Percentiles rank a stretch among this genome's conserved stretches.
These are phyloP conservation scores for Leucopternis melanops DNA, from an alignment of 2,113 vertebrate species.

Conservation along the genomic window DNA sequence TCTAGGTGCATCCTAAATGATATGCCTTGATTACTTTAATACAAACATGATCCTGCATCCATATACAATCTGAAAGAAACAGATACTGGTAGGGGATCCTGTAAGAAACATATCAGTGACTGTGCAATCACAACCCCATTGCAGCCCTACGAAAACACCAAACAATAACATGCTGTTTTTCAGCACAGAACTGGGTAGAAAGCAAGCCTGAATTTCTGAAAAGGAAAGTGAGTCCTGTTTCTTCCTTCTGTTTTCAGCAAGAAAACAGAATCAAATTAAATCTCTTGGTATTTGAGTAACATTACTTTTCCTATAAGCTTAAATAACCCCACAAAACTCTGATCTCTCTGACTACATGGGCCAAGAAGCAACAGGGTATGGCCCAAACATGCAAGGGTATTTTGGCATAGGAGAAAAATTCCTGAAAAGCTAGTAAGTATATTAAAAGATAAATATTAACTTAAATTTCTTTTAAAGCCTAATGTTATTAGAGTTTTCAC, in stretches of 20 bases:
- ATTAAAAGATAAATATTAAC: neutral
- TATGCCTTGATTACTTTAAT: neutral
- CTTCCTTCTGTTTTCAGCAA: neutral
- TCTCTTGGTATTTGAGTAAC: neutral
- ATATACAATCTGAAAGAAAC: neutral
- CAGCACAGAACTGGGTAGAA: neutral
- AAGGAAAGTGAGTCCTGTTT: neutral
- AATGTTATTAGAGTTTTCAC: neutral
- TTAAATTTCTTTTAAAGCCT: neutral
- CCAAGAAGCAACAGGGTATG: neutral
- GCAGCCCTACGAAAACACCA: neutral
- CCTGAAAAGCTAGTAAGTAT: neutral
- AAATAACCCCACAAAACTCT: neutral
- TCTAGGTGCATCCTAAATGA: neutral
- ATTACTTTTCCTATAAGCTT: neutral
- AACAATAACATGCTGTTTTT: neutral
- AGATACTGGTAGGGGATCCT: neutral
- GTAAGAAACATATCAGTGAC: neutral
- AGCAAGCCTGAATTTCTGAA: neutral
- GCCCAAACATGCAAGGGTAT: neutral
- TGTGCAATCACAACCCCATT: neutral
- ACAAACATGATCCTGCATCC: neutral
- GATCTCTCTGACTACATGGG: neutral
- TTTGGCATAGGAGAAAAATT: neutral
- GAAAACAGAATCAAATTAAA: neutral